A percentile compares a stretch with the other conserved stretches of the same genome.
phyloP scores from a whole-genome alignment of 2,113 vertebrate genomes.

The Clarias gariepinus region DNA sequence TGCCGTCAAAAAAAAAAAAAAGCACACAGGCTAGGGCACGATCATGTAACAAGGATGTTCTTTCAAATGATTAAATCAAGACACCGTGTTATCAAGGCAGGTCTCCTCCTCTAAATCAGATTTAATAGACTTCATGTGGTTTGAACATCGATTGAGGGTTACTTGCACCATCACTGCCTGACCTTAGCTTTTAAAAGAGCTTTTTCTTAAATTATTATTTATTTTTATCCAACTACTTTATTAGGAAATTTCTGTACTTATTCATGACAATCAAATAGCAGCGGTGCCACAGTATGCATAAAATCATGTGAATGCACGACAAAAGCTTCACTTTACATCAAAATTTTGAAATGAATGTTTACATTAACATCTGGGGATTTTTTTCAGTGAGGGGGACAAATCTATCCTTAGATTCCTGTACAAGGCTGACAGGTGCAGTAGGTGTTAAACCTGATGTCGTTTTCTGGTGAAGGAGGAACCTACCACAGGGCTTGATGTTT shows the following conservation, averaged over 20 bases:
- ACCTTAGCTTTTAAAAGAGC: no score
- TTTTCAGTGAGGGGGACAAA: background rate
- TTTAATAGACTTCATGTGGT: background rate
- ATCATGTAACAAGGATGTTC: conserved; percentile 19
- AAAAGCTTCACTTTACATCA: no score
- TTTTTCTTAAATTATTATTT: no score
- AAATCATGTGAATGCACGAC: no score
- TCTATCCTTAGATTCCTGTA: background rate
- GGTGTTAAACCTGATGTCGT: background rate
- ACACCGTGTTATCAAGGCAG: background rate
- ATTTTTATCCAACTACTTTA: background rate
- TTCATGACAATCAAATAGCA: background rate
- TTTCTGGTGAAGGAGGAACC: background rate
- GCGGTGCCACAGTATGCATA: no score
- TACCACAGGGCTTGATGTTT: background rate
- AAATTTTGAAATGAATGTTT: no score
- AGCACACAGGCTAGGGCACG: conserved; percentile 11
- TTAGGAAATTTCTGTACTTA: background rate
- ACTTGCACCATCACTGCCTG: background rate
- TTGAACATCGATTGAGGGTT: conserved; percentile 1
- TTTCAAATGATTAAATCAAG: background rate
- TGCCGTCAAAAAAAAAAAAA: conserved; percentile 34
- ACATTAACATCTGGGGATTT: background rate
- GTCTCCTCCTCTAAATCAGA: background rate
- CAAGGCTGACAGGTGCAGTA: background rate